A percentile compares a stretch with the other conserved stretches of the same genome.
phyloP scores from a whole-genome alignment of 64 coral and sea anemone species.

The Pocillopora verrucosa region DNA sequence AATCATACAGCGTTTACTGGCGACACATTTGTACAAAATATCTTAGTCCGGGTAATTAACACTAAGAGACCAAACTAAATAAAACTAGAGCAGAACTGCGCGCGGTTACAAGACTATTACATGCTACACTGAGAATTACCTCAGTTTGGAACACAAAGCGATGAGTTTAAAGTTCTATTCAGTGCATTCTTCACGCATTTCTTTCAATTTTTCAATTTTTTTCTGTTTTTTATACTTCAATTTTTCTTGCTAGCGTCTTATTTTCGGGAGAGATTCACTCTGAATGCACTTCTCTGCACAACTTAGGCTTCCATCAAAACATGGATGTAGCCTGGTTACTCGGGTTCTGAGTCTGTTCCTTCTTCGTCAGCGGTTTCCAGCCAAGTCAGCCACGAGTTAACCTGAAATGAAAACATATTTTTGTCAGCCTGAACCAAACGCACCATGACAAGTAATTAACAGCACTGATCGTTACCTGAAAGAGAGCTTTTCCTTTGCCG shows the following conservation, averaged over 20 bases:
- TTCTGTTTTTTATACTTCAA: not conserved
- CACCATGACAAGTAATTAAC: not conserved
- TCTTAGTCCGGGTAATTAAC: too few relatives aligned
- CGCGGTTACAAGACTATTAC: too few relatives aligned
- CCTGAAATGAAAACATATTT: constrained; percentile 41
- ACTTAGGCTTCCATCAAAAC: too few relatives aligned
- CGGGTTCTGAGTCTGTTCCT: constrained; percentile 96
- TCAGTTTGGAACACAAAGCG: not conserved
- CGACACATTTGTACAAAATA: too few relatives aligned
- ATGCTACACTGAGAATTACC: not conserved
- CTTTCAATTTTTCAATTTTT: not conserved
- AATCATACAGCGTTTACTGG: too few relatives aligned
- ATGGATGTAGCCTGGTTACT: constrained; percentile 27
- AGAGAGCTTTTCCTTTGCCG: constrained; percentile 92
- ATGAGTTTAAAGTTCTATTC: not conserved
- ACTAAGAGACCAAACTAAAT: too few relatives aligned
- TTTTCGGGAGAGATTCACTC: not conserved
- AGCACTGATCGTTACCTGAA: constrained; percentile 64
- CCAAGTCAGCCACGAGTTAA: constrained; percentile 98
- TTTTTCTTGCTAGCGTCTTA: not conserved
- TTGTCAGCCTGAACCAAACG: not conserved
- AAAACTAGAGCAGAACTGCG: not conserved
- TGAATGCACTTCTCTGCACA: not conserved
- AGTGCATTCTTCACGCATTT: not conserved
- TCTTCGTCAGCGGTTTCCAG: constrained; percentile 97